phyloP scores from a whole-genome alignment of 1,140 invertebrate species.

The Meloidogyne exigua region DNA sequence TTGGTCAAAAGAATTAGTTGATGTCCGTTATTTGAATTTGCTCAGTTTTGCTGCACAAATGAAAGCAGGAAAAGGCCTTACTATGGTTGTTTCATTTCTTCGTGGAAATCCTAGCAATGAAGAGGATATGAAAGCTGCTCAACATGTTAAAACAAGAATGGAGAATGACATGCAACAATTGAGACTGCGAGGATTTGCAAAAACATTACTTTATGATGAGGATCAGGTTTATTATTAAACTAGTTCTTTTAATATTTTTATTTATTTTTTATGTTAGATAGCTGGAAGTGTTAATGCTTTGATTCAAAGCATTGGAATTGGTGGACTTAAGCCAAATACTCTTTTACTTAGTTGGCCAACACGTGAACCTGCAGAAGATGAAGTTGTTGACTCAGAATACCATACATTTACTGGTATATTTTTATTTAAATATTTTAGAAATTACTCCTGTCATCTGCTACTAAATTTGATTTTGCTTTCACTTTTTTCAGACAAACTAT shows the following conservation, averaged over 20 bases:
- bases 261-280: slow-evolving; percentile 72
- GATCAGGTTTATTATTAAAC: slow-evolving; percentile 67
- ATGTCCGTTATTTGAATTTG: slow-evolving; percentile 57
- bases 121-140: no score
- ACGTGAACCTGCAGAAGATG: slow-evolving; percentile 70
- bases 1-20: slow-evolving; percentile 58
- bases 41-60: slow-evolving; percentile 60
- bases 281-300: slow-evolving; percentile 73
- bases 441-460: no score
- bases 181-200: slow-evolving; percentile 58
- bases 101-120: slow-evolving; percentile 72
- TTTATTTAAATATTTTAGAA: background rate
- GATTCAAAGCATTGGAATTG: slow-evolving; percentile 80
- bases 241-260: slow-evolving; percentile 73
- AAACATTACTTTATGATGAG: slow-evolving; percentile 57
- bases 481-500: slow-evolving; percentile 46
- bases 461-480: no score
- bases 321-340: slow-evolving; percentile 96
- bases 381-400: slow-evolving; percentile 50
- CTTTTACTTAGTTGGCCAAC: slow-evolving; percentile 95
- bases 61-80: slow-evolving; percentile 74
- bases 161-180: no score
- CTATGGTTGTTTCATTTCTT: slow-evolving; percentile 78
- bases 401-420: slow-evolving; percentile 53
- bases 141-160: no score